phyloP scores from a whole-genome alignment of 2,888 invertebrate genomes.

The Acrobasis repandana region DNA sequence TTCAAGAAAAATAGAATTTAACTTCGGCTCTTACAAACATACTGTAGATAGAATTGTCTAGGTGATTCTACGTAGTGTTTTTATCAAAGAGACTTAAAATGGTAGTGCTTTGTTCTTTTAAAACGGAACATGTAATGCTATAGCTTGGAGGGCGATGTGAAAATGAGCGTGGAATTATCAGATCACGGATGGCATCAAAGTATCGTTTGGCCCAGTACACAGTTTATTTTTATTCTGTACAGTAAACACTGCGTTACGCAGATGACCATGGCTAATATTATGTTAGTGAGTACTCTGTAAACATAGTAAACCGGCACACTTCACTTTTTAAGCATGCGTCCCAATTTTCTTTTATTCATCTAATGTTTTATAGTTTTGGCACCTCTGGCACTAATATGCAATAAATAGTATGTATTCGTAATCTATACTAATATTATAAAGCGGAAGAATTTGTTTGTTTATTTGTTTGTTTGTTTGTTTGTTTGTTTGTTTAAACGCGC shows the following conservation, averaged over 20 bases:
- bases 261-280: slow-evolving; percentile 23
- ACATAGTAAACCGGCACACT: slow-evolving; percentile 14
- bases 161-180: slow-evolving; percentile 69
- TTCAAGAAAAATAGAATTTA: no score
- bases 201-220: slow-evolving; percentile 42
- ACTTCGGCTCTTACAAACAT: no score
- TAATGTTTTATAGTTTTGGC: slow-evolving; percentile 11
- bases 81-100: neutral
- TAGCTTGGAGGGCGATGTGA: slow-evolving; percentile 48
- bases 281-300: slow-evolving; percentile 21
- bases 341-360: slow-evolving; percentile 13
- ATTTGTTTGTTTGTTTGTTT: no score
- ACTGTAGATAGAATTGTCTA: no score
- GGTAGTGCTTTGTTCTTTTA: neutral
- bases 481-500: no score
- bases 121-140: slow-evolving; percentile 23
- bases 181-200: slow-evolving; percentile 65
- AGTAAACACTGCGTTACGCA: slow-evolving; percentile 41
- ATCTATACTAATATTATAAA: no score
- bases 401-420: neutral
- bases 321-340: slow-evolving; percentile 8
- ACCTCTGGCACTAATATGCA: neutral
- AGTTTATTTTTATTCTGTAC: slow-evolving; percentile 45
- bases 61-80: no score
- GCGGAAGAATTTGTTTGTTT: no score